Evolutionary conservation across 2,888 invertebrate genomes (phyloP).

Genomic region (Morpho achilles): DNA sequence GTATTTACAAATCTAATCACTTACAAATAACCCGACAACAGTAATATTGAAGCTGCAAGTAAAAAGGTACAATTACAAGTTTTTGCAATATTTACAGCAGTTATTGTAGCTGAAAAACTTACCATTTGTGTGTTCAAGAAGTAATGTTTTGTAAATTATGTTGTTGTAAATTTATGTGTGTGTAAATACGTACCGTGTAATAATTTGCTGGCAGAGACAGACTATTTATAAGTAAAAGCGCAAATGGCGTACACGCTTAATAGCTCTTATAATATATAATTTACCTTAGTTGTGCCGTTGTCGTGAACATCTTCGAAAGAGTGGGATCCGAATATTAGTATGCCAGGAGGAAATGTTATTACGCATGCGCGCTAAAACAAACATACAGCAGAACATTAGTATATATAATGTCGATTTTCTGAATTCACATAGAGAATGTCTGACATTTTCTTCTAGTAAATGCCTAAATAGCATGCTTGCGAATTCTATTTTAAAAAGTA

Average conservation of each 20-base stretch:
- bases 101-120: slow-evolving; percentile 39
- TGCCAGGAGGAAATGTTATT: slow-evolving; percentile 80
- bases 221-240: slow-evolving; percentile 30
- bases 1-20: no score
- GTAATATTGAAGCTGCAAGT: slow-evolving; percentile 38
- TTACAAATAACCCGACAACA: neutral
- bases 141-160: slow-evolving; percentile 9
- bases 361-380: slow-evolving; percentile 79
- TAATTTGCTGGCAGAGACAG: slow-evolving; percentile 13
- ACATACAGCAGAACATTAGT: slow-evolving; percentile 74
- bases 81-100: slow-evolving; percentile 66
- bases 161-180: slow-evolving; percentile 20
- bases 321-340: slow-evolving; percentile 72
- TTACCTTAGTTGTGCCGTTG: slow-evolving; percentile 61
- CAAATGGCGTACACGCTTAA: slow-evolving; percentile 40
- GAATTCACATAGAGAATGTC: slow-evolving; percentile 18
- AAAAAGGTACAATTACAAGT: slow-evolving; percentile 37
- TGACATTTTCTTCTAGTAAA: slow-evolving; percentile 21
- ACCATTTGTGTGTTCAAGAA: slow-evolving; percentile 15
- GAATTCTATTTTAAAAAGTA: neutral
- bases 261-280: slow-evolving; percentile 32
- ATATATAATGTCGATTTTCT: slow-evolving; percentile 28
- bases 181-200: slow-evolving; percentile 46
- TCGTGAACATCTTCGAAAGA: slow-evolving; percentile 53
- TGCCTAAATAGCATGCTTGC: neutral